A percentile compares a stretch with the other conserved stretches of the same genome.
Conservation (phyloP, 1,140 invertebrate genomes). For the Aporrectodea caliginosa region DNA sequence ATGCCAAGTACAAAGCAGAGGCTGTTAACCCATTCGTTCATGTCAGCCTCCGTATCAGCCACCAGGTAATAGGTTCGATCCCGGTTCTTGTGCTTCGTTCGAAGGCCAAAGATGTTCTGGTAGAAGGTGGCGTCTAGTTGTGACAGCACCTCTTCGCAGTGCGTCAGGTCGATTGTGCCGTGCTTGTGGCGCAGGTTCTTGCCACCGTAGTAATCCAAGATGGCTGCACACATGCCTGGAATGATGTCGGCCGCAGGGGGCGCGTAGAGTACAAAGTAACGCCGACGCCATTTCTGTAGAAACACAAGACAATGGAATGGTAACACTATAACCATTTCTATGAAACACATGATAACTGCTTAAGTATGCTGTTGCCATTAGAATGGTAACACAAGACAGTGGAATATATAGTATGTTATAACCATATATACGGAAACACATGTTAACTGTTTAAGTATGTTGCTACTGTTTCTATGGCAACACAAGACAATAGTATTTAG, state of each 20-base stretch:
- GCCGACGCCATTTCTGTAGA: conserved; percentile 31
- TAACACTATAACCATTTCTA: too few species aligned
- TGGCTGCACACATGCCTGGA: conserved; percentile 24
- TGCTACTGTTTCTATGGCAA: too few species aligned
- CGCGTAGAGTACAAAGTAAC: conserved; percentile 25
- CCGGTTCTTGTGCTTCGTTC: conserved; percentile 18
- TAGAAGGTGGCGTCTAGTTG: conserved; percentile 20
- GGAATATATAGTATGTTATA: too few species aligned
- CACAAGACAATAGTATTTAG: too few species aligned
- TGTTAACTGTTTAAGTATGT: too few species aligned
- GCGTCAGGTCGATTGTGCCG: conserved; percentile 26
- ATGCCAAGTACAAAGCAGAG: conserved; percentile 24
- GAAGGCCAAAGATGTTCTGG: conserved; percentile 18
- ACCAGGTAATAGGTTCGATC: conserved; percentile 25
- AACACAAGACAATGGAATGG: too few species aligned
- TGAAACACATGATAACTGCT: too few species aligned
- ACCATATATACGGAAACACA: too few species aligned
- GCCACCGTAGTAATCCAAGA: conserved; percentile 21
- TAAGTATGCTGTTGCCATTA: too few species aligned
- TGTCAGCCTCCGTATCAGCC: conserved; percentile 8
- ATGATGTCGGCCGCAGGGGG: conserved; percentile 19
- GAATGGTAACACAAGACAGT: too few species aligned
- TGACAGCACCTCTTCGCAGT: conserved; percentile 26
- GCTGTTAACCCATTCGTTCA: conserved; percentile 31
- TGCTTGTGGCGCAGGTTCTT: background rate